These are phyloP conservation scores for Beaufortia kweichowensis DNA, from an alignment of 2,113 vertebrate genomes.

Conservation along the genomic window DNA sequence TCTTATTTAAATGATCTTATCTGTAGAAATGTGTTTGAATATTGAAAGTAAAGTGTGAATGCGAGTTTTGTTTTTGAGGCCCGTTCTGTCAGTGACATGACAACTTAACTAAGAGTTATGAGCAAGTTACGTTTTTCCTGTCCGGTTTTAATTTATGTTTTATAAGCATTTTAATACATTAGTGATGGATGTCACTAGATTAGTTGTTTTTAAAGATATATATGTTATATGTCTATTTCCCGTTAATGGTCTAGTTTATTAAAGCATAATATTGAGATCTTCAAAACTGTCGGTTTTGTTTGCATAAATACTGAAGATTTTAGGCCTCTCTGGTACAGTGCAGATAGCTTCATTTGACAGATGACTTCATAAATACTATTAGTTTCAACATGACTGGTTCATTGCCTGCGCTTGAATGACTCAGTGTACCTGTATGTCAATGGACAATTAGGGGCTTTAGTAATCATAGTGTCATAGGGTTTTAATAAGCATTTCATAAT, in stretches of 20 bases:
- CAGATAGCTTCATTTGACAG: no score
- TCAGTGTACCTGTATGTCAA: background rate
- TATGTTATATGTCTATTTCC: background rate
- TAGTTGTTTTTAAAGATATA: background rate
- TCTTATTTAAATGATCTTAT: background rate
- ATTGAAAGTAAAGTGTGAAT: background rate
- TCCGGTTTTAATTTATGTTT: background rate
- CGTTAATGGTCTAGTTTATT: background rate
- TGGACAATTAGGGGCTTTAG: background rate
- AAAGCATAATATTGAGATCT: background rate
- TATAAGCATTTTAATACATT: background rate
- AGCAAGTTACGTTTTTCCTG: conserved; percentile 7
- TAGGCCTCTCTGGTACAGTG: no score
- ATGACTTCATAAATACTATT: background rate
- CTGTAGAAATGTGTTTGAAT: background rate
- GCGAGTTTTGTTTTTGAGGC: conserved; percentile 22
- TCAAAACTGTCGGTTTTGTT: background rate
- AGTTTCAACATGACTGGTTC: background rate
- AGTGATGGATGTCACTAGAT: background rate
- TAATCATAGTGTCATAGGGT: no score
- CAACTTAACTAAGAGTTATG: conserved; percentile 23
- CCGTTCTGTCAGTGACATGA: conserved; percentile 37
- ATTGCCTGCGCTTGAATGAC: background rate
- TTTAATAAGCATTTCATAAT: no score
- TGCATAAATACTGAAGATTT: background rate